Percentiles rank a stretch among this genome's conserved stretches.
Conservation (phyloP, 2,797 vertebrate species). For the Hemitrygon akajei region DNA sequence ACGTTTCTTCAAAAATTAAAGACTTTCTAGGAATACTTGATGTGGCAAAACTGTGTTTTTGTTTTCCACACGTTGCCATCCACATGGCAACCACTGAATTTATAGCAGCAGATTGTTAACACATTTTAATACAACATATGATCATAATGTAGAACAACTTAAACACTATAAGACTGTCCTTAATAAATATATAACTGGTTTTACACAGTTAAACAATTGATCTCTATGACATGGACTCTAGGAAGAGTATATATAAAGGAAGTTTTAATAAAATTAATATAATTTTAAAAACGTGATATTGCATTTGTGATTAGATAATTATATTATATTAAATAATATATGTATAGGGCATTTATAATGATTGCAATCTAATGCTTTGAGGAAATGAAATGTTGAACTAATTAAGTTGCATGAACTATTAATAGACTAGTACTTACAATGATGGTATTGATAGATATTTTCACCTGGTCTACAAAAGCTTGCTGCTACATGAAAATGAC, state of each 20-base stretch:
- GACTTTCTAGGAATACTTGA: background rate
- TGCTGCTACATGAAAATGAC: background rate
- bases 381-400: background rate
- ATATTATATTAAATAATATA: background rate
- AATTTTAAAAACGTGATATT: background rate
- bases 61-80: background rate
- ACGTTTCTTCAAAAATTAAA: background rate
- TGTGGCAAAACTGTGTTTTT: background rate
- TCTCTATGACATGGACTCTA: background rate
- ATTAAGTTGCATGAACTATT: constrained; percentile 20
- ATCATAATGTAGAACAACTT: background rate
- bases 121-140: background rate
- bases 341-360: background rate
- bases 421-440: background rate
- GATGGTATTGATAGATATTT: background rate
- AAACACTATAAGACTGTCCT: background rate
- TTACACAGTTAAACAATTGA: background rate
- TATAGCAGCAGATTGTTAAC: background rate
- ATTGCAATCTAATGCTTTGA: background rate
- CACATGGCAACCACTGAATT: background rate
- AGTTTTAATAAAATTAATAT: background rate
- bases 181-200: background rate
- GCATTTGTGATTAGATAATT: constrained; percentile 6
- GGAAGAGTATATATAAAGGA: background rate
- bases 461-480: background rate